phyloP scores from a whole-genome alignment of 2,888 invertebrate genomes.

The Stenchaetothrips biformis region DNA sequence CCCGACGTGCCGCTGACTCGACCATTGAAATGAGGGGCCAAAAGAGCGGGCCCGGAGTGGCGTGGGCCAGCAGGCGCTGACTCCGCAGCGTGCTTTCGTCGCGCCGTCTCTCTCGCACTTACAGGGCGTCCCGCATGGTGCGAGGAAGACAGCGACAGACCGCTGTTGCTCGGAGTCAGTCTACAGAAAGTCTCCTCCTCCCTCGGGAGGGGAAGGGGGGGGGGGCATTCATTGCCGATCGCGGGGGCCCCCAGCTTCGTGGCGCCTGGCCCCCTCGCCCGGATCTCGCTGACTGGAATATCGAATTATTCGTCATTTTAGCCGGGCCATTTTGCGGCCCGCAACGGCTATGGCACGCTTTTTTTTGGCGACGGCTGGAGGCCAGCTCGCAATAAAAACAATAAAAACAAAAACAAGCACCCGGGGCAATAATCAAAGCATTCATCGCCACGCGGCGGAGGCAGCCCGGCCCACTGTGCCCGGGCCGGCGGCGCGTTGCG shows the following conservation, averaged over 20 bases:
- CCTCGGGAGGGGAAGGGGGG: too few species aligned
- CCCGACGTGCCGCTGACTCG: too few species aligned
- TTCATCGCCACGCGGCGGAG: not conserved
- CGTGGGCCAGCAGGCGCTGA: not conserved
- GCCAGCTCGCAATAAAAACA: not conserved
- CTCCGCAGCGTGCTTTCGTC: not conserved
- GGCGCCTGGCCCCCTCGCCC: not conserved
- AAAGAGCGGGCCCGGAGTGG: too few species aligned
- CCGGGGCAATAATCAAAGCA: slow-evolving; percentile 13
- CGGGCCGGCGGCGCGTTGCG: not conserved
- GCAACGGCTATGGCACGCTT: not conserved
- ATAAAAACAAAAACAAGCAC: not conserved
- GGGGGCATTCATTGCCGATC: not conserved
- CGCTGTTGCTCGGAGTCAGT: not conserved
- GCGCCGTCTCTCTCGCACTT: not conserved
- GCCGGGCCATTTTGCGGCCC: not conserved
- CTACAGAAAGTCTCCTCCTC: not conserved
- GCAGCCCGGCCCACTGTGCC: not conserved
- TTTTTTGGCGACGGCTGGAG: not conserved
- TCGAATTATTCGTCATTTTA: not conserved
- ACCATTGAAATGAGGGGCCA: too few species aligned
- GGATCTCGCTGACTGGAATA: not conserved
- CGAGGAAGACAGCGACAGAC: not conserved
- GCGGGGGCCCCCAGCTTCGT: not conserved
- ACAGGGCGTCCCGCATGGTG: not conserved